A percentile compares a stretch with the other conserved stretches of the same genome.
These are phyloP conservation scores for Pygocentrus nattereri DNA, from an alignment of 2,797 vertebrate genomes.

Conservation along the genomic window DNA sequence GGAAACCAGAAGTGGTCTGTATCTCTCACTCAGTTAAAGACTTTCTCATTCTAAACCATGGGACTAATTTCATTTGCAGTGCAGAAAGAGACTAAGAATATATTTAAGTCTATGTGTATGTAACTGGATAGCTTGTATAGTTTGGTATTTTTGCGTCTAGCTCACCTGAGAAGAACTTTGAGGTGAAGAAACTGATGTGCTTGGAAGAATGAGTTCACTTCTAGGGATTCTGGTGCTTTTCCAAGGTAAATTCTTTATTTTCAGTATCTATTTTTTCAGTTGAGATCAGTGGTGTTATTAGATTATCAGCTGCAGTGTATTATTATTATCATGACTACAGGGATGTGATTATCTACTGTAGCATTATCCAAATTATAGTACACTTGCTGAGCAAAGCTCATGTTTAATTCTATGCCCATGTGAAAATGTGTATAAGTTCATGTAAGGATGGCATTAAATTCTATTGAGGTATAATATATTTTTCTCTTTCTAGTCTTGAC, in stretches of 20 bases:
- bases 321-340: background rate
- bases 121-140: background rate
- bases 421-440: background rate
- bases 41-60: no score
- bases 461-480: background rate
- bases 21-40: no score
- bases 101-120: no score
- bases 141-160: background rate
- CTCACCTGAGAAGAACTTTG: background rate
- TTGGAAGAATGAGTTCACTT: constrained; percentile 19
- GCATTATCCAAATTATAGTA: no score
- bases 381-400: no score
- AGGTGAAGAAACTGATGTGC: background rate
- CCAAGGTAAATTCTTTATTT: constrained; percentile 34
- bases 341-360: no score
- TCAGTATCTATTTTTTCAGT: no score
- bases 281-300: no score
- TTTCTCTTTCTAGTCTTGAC: constrained; percentile 32
- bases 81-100: no score
- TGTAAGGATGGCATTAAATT: background rate
- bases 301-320: background rate
- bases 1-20: no score
- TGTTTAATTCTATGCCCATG: background rate
- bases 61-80: no score
- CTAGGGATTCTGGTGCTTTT: constrained; percentile 25